Evolutionary conservation across 2,888 invertebrate species (phyloP), one percentile per base, ranked within the genome.

Genomic region (Linhomoeus sp.): DNA sequence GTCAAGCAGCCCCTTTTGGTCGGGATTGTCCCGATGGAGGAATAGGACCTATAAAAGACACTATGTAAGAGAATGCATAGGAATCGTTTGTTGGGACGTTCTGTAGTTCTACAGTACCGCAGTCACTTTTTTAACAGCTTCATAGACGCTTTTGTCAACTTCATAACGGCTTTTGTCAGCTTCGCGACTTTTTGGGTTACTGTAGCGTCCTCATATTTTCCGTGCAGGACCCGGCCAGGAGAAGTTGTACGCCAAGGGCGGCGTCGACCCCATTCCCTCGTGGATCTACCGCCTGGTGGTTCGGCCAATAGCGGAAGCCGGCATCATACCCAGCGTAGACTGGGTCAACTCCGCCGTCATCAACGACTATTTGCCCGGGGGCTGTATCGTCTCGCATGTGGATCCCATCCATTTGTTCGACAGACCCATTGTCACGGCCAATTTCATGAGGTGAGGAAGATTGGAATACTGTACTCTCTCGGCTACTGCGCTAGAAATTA

Each of bases 391-490:
- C 2, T 72, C 72, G 2, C 73, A 73, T 55, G 70, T 73, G 49
- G 73, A 73, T 58, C 73, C 73, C 1, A 67, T 69, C 3, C 73
- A 73, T 50, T 72, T 73, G 43, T 73, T 73, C 61, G 73, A 72
- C 51, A 63, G 73, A 43, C 73, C 73, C 5, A 72, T 72, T 45
- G 59, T 70, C 15, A 70, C 73, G 1, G 67, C 71, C 20, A 45
- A 45, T 22, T 48, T 48, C 25, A 45, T 48, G 26, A 48, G 48
- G 48, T 48, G 20, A 7, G n/a, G 9, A 38, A 5, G 3, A 5
- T n/a, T 5, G 20, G 9, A 17, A 5, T 5, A 14, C 17, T 35
- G 35, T n/a, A n/a, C n/a, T n/a, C n/a, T n/a, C n/a, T n/a, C n/a
- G n/a, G n/a, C n/a, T n/a, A n/a, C n/a, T n/a, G n/a, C n/a, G n/a